phyloP scores from a whole-genome alignment of 2,888 invertebrate genomes.

The Mycalesis mineus region DNA sequence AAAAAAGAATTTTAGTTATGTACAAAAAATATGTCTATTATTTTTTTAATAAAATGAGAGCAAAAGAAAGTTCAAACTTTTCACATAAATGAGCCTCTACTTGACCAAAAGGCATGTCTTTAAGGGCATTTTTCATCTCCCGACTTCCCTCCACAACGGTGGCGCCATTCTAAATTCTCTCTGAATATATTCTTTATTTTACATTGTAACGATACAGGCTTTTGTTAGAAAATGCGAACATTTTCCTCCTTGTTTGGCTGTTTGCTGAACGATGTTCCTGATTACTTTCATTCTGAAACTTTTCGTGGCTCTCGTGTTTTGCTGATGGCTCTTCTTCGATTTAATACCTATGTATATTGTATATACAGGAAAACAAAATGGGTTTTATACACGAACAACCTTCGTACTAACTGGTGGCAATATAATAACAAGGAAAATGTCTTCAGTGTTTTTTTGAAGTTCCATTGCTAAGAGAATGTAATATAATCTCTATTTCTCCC shows the following conservation, averaged over 20 bases:
- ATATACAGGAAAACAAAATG: too few species aligned
- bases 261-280: neutral
- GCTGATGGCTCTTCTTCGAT: too few species aligned
- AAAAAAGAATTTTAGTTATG: too few species aligned
- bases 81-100: neutral
- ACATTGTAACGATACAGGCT: neutral
- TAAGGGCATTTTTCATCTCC: neutral
- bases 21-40: too few species aligned
- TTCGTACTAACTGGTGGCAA: too few species aligned
- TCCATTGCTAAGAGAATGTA: too few species aligned
- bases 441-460: too few species aligned
- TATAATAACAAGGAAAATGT: too few species aligned
- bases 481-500: too few species aligned
- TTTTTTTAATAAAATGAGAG: too few species aligned
- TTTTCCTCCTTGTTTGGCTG: slow-evolving; percentile 3
- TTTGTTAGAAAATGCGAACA: slow-evolving; percentile 2
- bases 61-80: neutral
- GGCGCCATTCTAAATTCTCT: neutral
- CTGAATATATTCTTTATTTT: slow-evolving; percentile 1
- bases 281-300: neutral
- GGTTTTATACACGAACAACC: too few species aligned
- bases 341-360: too few species aligned
- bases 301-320: neutral
- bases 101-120: neutral
- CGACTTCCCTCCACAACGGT: neutral